Evolutionary conservation across 2,888 invertebrate genomes (phyloP).

Genomic region (Coelogynopora nodosa): DNA sequence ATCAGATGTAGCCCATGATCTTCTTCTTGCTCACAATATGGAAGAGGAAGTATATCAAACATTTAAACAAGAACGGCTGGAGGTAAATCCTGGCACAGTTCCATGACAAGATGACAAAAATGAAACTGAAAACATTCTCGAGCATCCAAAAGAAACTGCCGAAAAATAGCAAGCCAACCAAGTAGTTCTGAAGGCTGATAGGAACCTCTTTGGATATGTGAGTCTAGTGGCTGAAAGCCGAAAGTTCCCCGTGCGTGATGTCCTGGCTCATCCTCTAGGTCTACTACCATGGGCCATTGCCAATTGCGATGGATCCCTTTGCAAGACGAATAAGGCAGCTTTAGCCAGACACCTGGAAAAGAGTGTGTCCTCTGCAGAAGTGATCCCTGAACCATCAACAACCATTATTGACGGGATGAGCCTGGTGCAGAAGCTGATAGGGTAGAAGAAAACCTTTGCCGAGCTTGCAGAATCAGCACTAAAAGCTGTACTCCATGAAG

Average conservation of each 20-base stretch:
- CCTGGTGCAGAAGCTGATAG: constrained; percentile 41
- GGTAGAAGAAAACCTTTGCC: constrained; percentile 44
- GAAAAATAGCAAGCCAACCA: background rate
- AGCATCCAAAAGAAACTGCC: background rate
- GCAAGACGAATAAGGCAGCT: constrained; percentile 37
- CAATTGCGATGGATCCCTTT: constrained; percentile 45
- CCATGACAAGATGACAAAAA: background rate
- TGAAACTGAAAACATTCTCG: background rate
- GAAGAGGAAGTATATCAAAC: background rate
- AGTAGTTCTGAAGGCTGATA: background rate
- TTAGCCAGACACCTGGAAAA: constrained; percentile 21
- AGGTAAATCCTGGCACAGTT: background rate
- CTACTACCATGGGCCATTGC: constrained; percentile 32
- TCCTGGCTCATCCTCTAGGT: background rate
- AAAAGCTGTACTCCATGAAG: constrained; percentile 38
- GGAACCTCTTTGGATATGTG: background rate
- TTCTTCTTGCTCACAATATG: background rate
- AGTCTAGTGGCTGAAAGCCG: background rate
- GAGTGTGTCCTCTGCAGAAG: constrained; percentile 37
- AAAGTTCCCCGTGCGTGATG: background rate
- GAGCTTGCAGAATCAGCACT: constrained; percentile 45
- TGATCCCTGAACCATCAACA: constrained; percentile 43
- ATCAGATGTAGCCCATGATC: background rate
- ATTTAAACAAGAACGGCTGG: background rate
- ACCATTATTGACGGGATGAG: constrained; percentile 43